phyloP scores from a whole-genome alignment of 2,888 invertebrate genomes.

The Poecilus cupreus region DNA sequence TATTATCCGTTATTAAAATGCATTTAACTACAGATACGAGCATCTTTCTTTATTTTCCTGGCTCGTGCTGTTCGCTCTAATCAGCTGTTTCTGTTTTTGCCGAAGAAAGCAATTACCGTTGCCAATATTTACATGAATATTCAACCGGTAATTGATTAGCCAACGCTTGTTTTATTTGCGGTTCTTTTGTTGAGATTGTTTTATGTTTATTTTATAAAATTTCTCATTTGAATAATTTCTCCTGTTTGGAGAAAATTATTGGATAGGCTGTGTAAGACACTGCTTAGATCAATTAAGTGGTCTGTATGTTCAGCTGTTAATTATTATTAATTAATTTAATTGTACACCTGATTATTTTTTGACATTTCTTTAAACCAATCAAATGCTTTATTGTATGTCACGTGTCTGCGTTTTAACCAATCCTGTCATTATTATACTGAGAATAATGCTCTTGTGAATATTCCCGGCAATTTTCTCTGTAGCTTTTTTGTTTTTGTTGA shows the following conservation, averaged over 20 bases:
- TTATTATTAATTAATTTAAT: conserved; percentile 24
- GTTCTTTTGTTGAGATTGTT: neutral
- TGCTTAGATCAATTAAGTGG: neutral
- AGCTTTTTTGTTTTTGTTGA: no score
- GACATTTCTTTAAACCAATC: no score
- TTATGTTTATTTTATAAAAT: conserved; percentile 24
- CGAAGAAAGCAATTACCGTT: neutral
- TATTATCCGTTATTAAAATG: conserved; percentile 1
- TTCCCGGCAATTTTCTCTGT: no score
- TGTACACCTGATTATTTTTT: no score
- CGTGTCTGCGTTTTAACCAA: no score
- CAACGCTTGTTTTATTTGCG: conserved; percentile 3
- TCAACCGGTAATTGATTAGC: conserved; percentile 9
- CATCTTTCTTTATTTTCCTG: conserved; percentile 7
- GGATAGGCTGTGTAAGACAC: neutral
- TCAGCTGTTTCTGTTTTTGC: neutral
- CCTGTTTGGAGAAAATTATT: conserved; percentile 24
- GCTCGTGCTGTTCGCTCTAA: conserved; percentile 23
- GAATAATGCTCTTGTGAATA: no score
- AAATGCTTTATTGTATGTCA: no score
- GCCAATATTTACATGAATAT: conserved; percentile 1
- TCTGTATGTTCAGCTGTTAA: neutral
- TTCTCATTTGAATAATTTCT: conserved; percentile 32
- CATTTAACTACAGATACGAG: neutral
- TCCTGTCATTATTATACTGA: no score